phyloP scores from a whole-genome alignment of 1,140 invertebrate genomes.

The Cepaea nemoralis region DNA sequence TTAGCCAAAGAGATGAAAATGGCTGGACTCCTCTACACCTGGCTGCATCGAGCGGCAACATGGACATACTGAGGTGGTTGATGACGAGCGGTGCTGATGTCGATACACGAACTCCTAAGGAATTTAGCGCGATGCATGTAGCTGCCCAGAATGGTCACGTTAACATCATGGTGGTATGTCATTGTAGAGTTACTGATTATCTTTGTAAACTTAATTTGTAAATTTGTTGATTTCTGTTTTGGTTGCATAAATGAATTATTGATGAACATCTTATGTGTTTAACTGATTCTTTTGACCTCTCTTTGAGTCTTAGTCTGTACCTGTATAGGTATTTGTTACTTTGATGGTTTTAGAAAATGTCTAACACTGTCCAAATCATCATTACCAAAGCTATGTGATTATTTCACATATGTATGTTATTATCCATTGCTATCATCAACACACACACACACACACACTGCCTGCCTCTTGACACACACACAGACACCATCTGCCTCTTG shows the following conservation, averaged over 20 bases:
- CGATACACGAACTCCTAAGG: slow-evolving; percentile 65
- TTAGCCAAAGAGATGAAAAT: slow-evolving; percentile 61
- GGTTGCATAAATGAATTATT: not conserved
- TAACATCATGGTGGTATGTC: slow-evolving; percentile 63
- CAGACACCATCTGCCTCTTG: no score
- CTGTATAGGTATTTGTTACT: not conserved
- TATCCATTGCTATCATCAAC: no score
- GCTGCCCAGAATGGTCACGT: slow-evolving; percentile 71
- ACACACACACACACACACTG: no score
- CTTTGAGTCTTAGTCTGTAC: not conserved
- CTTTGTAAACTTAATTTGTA: not conserved
- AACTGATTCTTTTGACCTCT: not conserved
- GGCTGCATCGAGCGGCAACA: slow-evolving; percentile 57
- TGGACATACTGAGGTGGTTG: slow-evolving; percentile 67
- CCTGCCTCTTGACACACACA: no score
- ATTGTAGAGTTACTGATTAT: not conserved
- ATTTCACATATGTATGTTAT: no score
- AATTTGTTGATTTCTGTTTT: not conserved
- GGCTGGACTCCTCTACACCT: slow-evolving; percentile 63
- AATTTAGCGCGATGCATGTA: slow-evolving; percentile 70
- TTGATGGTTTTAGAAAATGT: no score
- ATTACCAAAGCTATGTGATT: no score
- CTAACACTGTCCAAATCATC: no score
- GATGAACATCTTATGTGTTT: not conserved
- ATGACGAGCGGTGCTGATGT: slow-evolving; percentile 57